phyloP scores from a whole-genome alignment of 2,113 vertebrate genomes.

The Acanthochromis polyacanthus region DNA sequence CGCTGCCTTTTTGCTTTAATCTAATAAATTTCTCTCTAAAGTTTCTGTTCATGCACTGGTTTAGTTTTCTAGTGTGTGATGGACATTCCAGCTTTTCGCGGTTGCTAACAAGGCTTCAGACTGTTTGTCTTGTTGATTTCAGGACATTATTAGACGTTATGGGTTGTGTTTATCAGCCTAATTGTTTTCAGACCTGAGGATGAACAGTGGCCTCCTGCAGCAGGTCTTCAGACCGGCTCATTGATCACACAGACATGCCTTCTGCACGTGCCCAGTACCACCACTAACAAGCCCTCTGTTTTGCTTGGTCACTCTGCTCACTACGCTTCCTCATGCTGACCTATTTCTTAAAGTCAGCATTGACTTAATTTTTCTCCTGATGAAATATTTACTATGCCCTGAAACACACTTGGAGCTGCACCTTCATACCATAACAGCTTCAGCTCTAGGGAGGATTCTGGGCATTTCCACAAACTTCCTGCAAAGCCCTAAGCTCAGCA shows the following conservation, averaged over 20 bases:
- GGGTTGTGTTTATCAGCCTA: too few relatives aligned
- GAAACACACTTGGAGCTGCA: conserved; percentile 12
- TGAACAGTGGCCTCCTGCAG: not conserved
- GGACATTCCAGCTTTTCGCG: too few relatives aligned
- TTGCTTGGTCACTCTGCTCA: conserved; percentile 35
- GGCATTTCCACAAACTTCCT: conserved; percentile 56
- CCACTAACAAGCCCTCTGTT: conserved; percentile 6
- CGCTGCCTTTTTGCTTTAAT: too few relatives aligned
- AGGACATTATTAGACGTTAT: not conserved
- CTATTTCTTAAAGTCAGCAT: conserved; percentile 51
- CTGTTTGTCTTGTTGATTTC: too few relatives aligned
- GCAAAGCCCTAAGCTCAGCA: conserved; percentile 68
- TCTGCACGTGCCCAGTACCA: not conserved
- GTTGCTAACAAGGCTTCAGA: too few relatives aligned
- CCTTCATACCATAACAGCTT: conserved; percentile 25
- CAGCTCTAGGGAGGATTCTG: conserved; percentile 19
- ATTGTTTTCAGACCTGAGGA: not conserved
- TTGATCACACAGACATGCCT: conserved; percentile 26
- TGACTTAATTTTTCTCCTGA: conserved; percentile 48
- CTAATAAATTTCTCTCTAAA: too few relatives aligned
- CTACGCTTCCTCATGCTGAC: conserved; percentile 29
- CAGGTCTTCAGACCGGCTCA: conserved; percentile 13
- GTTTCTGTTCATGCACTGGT: too few relatives aligned
- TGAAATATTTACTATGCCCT: conserved; percentile 71
- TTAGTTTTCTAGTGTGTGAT: too few relatives aligned